phyloP scores from a whole-genome alignment of 2,888 invertebrate genomes.

The Nycteola revayana region DNA sequence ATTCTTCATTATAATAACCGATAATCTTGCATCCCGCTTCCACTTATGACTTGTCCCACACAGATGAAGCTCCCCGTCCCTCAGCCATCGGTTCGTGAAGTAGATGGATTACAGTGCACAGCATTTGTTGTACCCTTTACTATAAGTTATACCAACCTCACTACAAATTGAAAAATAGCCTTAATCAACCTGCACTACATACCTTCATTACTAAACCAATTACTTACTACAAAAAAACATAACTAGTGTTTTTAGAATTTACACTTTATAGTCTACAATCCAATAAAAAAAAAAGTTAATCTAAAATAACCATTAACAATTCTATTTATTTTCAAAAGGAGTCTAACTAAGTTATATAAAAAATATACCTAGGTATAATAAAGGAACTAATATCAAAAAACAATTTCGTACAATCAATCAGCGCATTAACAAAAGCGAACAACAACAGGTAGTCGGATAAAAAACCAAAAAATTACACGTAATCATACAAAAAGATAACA shows the following conservation, averaged over 20 bases:
- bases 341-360: neutral
- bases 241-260: no score
- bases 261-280: no score
- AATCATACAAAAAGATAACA: slow-evolving; percentile 32
- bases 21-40: slow-evolving; percentile 7
- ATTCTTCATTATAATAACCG: no score
- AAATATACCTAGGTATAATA: neutral
- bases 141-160: slow-evolving; percentile 41
- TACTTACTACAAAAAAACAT: no score
- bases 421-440: slow-evolving; percentile 7
- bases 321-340: neutral
- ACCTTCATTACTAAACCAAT: no score
- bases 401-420: slow-evolving; percentile 1
- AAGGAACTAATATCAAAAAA: neutral
- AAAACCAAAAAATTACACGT: slow-evolving; percentile 22
- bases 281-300: neutral
- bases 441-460: no score
- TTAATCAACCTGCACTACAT: neutral
- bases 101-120: slow-evolving; percentile 73
- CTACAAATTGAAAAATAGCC: slow-evolving; percentile 44
- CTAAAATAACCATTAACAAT: neutral
- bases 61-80: slow-evolving; percentile 34
- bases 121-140: slow-evolving; percentile 58
- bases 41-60: slow-evolving; percentile 20
- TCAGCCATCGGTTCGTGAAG: slow-evolving; percentile 62